phyloP scores from a whole-genome alignment of 2,888 invertebrate genomes.

The Rosalia funebris region DNA sequence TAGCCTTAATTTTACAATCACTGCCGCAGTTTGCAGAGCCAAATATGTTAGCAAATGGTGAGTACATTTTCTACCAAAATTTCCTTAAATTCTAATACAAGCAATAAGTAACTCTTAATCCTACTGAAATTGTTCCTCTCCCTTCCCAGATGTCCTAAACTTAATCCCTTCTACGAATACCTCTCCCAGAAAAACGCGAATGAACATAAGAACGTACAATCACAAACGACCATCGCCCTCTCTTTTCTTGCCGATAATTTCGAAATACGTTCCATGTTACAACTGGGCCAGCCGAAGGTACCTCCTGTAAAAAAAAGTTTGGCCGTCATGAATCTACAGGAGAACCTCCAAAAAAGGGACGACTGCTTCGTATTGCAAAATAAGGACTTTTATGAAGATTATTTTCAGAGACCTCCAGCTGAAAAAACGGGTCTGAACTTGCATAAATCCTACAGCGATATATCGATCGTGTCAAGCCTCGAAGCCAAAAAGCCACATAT shows the following conservation, averaged over 20 bases:
- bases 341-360: slow-evolving; percentile 1
- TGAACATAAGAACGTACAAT: neutral
- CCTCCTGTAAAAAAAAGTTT: slow-evolving; percentile 5
- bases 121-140: neutral
- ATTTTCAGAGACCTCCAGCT: neutral
- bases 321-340: neutral
- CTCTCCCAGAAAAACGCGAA: neutral
- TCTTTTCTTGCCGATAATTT: neutral
- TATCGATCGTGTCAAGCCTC: slow-evolving; percentile 42
- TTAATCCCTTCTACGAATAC: slow-evolving; percentile 20
- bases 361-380: slow-evolving; percentile 33
- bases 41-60: slow-evolving; percentile 37
- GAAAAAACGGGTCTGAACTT: slow-evolving; percentile 45
- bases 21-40: slow-evolving; percentile 38
- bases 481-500: slow-evolving; percentile 19
- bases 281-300: neutral
- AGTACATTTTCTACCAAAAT: too few relatives aligned
- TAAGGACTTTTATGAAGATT: slow-evolving; percentile 24
- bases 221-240: slow-evolving; percentile 7
- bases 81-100: too few relatives aligned
- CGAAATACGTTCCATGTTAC: neutral
- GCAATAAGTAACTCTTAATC: neutral
- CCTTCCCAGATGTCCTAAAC: slow-evolving; percentile 26
- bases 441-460: slow-evolving; percentile 54
- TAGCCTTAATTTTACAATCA: slow-evolving; percentile 66